Conservation (phyloP, 2,113 vertebrate genomes). For the Albula glossodonta region DNA sequence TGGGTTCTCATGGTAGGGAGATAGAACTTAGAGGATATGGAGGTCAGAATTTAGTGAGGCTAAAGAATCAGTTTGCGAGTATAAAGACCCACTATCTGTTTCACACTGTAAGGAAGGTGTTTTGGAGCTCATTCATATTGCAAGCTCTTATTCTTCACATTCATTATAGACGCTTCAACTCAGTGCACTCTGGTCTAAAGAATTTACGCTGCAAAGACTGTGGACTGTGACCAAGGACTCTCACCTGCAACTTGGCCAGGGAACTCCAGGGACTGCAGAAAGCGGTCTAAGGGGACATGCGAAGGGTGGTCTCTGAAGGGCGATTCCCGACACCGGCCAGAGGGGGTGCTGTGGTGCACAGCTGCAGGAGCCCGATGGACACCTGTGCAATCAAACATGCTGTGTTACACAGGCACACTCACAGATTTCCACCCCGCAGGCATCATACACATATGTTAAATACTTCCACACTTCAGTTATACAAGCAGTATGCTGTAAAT, state of each 20-base stretch:
- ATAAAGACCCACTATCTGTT: too few relatives aligned
- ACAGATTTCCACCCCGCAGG: too few relatives aligned
- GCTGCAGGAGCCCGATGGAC: constrained; percentile 64
- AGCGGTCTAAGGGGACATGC: constrained; percentile 86
- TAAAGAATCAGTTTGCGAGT: neutral
- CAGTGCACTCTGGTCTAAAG: too few relatives aligned
- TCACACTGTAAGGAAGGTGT: too few relatives aligned
- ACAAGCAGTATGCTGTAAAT: too few relatives aligned
- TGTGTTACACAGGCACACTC: too few relatives aligned
- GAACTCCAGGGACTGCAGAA: constrained; percentile 84
- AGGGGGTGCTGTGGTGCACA: constrained; percentile 68
- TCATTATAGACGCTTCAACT: too few relatives aligned
- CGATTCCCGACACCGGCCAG: constrained; percentile 73
- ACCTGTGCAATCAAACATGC: constrained; percentile 46
- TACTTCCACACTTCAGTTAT: too few relatives aligned
- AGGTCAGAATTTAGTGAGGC: neutral
- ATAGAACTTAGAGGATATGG: neutral
- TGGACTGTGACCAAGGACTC: neutral
- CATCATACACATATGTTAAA: too few relatives aligned
- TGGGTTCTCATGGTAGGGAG: neutral
- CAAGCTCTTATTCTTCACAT: too few relatives aligned
- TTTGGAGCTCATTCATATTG: too few relatives aligned
- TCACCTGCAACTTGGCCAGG: constrained; percentile 70
- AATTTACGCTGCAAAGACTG: too few relatives aligned
- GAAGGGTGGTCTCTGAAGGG: constrained; percentile 77